Evolutionary conservation across 2,113 vertebrate genomes (phyloP).

Genomic region (Bos indicus): DNA sequence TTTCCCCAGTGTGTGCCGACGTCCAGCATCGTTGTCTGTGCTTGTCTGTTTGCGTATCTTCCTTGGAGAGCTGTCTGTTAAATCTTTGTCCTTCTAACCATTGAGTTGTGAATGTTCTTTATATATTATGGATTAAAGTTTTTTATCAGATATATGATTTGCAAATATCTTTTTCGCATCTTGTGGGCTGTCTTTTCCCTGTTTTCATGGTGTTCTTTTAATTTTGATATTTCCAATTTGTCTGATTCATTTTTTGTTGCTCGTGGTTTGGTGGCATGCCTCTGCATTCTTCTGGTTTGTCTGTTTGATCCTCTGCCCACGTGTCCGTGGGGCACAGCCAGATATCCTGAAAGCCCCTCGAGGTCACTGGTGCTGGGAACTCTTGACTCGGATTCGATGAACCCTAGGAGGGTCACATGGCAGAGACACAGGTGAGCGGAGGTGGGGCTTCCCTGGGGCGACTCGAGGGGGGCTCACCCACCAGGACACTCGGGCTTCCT

Average conservation of each 20-base stretch:
- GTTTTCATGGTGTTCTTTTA: background rate
- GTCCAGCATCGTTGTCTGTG: background rate
- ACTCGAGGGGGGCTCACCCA: background rate
- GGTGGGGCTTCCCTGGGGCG: too few species aligned
- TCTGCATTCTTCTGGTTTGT: background rate
- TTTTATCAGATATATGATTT: background rate
- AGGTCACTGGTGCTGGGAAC: too few species aligned
- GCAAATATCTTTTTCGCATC: background rate
- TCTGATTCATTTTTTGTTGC: background rate
- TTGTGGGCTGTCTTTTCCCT: background rate
- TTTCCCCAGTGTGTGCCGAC: rapidly evolving
- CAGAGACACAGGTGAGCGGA: background rate
- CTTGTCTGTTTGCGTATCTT: background rate
- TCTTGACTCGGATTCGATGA: background rate
- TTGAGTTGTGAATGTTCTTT: background rate
- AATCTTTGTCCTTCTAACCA: background rate
- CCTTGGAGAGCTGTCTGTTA: background rate
- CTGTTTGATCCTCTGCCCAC: background rate
- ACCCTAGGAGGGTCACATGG: background rate
- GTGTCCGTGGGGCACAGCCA: background rate
- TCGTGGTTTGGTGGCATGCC: background rate
- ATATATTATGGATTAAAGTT: background rate
- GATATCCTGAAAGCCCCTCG: background rate
- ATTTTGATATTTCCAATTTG: background rate
- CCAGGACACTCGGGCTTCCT: background rate